Percentiles rank a stretch among this genome's conserved stretches.
Evolutionary conservation across 1,140 invertebrate genomes (phyloP).

Genomic region (Temnothorax curvispinosus): DNA sequence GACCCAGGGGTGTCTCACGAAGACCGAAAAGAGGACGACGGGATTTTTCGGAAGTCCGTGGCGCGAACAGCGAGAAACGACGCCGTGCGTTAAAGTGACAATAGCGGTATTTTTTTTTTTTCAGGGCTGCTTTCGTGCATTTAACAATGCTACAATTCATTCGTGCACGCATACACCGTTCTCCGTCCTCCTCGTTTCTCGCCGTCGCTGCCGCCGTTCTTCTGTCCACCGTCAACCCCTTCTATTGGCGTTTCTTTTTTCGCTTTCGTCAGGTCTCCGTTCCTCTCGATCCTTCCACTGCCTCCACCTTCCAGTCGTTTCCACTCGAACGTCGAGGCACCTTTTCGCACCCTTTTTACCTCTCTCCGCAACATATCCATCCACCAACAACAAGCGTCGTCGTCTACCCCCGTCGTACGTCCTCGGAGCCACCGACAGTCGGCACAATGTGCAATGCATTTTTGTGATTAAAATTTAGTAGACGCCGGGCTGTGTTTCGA

Average conservation of each 20-base stretch:
- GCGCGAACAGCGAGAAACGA: constrained; percentile 23
- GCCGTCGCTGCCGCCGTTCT: constrained; percentile 11
- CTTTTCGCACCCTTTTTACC: constrained; percentile 62
- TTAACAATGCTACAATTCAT: constrained; percentile 76
- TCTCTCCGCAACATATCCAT: constrained; percentile 53
- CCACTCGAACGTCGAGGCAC: constrained; percentile 53
- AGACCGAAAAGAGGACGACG: constrained; percentile 60
- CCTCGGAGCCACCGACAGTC: constrained; percentile 58
- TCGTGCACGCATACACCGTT: constrained; percentile 45
- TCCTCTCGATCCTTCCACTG: constrained; percentile 8
- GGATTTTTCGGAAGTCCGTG: constrained; percentile 53
- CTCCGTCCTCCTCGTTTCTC: constrained; percentile 41
- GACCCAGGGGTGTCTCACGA: not conserved
- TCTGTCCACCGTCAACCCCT: constrained; percentile 44
- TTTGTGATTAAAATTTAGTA: constrained; percentile 83
- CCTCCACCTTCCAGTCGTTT: constrained; percentile 26
- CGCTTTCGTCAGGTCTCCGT: constrained; percentile 49
- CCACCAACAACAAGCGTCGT: constrained; percentile 41
- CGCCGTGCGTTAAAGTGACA: constrained; percentile 78
- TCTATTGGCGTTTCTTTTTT: constrained; percentile 64
- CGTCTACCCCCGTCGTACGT: constrained; percentile 32
- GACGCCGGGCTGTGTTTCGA: constrained; percentile 38
- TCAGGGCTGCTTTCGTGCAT: constrained; percentile 71
- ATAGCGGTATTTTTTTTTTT: constrained; percentile 78
- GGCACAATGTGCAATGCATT: constrained; percentile 80